Evolutionary conservation across 2,113 vertebrate genomes (phyloP).

Genomic region (Nicator chloris): DNA sequence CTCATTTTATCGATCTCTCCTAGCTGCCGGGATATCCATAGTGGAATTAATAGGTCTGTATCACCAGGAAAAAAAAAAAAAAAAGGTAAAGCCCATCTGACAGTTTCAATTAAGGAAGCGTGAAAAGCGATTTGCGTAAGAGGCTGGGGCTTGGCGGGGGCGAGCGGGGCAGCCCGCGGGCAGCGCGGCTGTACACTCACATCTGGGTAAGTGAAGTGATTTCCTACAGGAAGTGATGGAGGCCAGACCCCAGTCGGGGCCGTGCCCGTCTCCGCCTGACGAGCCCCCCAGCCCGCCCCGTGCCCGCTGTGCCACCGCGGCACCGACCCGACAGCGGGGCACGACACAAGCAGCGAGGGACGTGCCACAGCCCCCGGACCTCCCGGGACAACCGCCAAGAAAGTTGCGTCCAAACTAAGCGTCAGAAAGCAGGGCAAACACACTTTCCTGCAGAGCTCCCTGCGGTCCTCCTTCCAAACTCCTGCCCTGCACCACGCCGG

Average conservation of each 20-base stretch:
- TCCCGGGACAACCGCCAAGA: fast-evolving
- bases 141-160: conserved; percentile 15
- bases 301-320: not conserved
- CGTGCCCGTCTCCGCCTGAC: not conserved
- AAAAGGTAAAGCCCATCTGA: conserved; percentile 67
- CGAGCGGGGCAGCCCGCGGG: conserved; percentile 57
- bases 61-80: not conserved
- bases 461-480: not conserved
- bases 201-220: conserved; percentile 67
- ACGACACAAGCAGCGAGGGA: fast-evolving
- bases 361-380: not conserved
- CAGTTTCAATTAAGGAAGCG: conserved; percentile 69
- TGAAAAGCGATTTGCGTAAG: conserved; percentile 64
- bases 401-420: fast-evolving
- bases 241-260: conserved; percentile 50
- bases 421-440: fast-evolving
- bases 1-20: conserved; percentile 46
- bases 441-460: not conserved
- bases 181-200: conserved; percentile 47
- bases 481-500: fast-evolving
- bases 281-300: not conserved
- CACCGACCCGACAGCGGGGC: not conserved
- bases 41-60: conserved; percentile 35
- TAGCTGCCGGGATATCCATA: conserved; percentile 7
- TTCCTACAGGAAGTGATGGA: conserved; percentile 63